Evolutionary conservation across 2,888 invertebrate species (phyloP), one percentile per base, ranked within the genome.

Genomic region (Amphimallon solstitiale): DNA sequence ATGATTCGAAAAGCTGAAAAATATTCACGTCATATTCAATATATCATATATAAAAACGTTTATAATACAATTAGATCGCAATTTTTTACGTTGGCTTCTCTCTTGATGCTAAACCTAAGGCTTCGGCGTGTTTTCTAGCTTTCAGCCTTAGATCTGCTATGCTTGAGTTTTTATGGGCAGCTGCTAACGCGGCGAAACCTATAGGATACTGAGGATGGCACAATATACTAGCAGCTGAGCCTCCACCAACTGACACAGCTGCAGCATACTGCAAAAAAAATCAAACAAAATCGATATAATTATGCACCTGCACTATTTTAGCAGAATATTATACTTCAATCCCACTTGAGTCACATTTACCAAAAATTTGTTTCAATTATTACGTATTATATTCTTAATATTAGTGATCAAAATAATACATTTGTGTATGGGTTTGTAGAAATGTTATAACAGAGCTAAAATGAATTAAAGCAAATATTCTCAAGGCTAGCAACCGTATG

Each of bases 71-170:
- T 23, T 10, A 38, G 37, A 52, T 45, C 23, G 6, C 23, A 19
- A 60, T 54, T 40, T 54, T 35, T 67, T 67, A 67, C 49, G 67
- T 60, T 10, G 63, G 48, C 37, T 67, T 67, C 37, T 67, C 67
- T 43, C 67, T 67, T 43, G 78, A 73, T 43, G 88, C 87, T 15
- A 90, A 85, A 1, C 89, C 95, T 60, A 97, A 84, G 0, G 95
- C 94, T 74, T 96, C 96, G 29, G 96, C 92, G 82, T 97, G 97
- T 75, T 95, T 91, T 79, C 94, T 91, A 15, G 97, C 97, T 83
- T 97, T 97, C 71, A 97, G 87, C 74, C 97, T 86, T 63, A 97
- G 86, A 84, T 97, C 97, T 0, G 96, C 97, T 80, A 97, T 97
- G 80, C 95, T 96, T 15, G 95, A 95, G 76, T 93, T 92, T 81